Percentiles rank a stretch among this genome's conserved stretches.
Evolutionary conservation across 2,797 vertebrate genomes (phyloP).

Genomic region (Cossypha caffra): DNA sequence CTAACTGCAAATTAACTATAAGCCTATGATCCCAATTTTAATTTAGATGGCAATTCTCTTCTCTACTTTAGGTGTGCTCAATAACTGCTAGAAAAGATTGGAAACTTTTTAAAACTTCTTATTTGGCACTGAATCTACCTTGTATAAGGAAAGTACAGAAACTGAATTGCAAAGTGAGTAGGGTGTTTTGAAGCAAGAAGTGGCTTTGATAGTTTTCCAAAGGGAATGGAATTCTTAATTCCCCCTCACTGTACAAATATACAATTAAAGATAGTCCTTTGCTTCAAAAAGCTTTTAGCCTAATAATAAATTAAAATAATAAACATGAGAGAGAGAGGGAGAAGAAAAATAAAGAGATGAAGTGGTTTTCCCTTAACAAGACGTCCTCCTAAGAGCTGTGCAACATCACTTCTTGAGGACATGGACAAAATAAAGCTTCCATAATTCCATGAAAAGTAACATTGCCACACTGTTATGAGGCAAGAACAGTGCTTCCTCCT

Average conservation of each 20-base stretch:
- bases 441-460: background rate
- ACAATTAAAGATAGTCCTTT: background rate
- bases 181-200: background rate
- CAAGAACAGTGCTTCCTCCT: background rate
- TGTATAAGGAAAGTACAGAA: background rate
- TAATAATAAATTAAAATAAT: background rate
- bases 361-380: background rate
- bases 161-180: background rate
- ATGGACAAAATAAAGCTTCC: background rate
- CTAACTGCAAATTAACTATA: background rate
- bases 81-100: background rate
- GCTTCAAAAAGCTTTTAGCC: background rate
- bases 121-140: background rate
- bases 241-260: background rate
- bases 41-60: background rate
- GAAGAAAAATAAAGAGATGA: background rate
- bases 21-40: background rate
- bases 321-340: background rate
- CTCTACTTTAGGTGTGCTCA: background rate
- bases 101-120: background rate
- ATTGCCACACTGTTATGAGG: background rate
- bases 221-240: background rate
- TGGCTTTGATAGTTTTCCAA: background rate
- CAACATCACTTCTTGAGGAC: background rate
- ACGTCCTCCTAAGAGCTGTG: rapidly evolving